Conservation (phyloP, 2,888 invertebrate genomes). For the Melipona beecheii region DNA sequence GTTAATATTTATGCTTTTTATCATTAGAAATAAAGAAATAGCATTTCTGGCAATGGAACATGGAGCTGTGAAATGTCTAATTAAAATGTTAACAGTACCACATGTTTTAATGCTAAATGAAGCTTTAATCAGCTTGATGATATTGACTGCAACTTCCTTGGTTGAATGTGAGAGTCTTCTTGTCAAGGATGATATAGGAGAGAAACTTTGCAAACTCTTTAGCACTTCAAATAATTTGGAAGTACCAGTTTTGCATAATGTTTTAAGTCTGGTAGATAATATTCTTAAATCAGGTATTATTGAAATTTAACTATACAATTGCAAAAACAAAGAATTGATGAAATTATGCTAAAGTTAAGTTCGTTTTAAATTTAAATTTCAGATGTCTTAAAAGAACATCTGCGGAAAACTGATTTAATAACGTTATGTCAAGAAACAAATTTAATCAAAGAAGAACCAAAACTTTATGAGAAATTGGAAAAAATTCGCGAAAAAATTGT, state of each 20-base stretch:
- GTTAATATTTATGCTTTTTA: conserved; percentile 9
- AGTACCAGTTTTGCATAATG: conserved; percentile 85
- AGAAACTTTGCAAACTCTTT: conserved; percentile 85
- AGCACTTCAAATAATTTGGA: conserved; percentile 85
- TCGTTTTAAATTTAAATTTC: conserved; percentile 32
- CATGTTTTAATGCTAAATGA: conserved; percentile 96
- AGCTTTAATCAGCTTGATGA: conserved; percentile 90
- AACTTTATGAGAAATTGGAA: conserved; percentile 28
- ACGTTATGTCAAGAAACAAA: conserved; percentile 22
- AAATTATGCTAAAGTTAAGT: background rate
- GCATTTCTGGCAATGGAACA: conserved; percentile 84
- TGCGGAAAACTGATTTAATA: conserved; percentile 30
- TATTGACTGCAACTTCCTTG: conserved; percentile 85
- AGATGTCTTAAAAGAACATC: conserved; percentile 39
- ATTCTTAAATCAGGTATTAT: conserved; percentile 83
- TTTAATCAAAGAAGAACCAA: conserved; percentile 1
- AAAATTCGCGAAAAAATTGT: conserved; percentile 18
- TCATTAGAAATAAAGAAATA: conserved; percentile 82
- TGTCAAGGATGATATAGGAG: conserved; percentile 85
- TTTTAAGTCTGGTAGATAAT: conserved; percentile 85
- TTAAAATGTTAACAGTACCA: conserved; percentile 93
- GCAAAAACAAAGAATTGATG: background rate
- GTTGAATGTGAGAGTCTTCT: conserved; percentile 77
- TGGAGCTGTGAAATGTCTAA: conserved; percentile 90
- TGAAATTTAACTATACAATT: background rate